Evolutionary conservation across 2,888 invertebrate genomes (phyloP), one percentile per base, ranked within the genome.

Genomic region (Mallateleia sp.): DNA sequence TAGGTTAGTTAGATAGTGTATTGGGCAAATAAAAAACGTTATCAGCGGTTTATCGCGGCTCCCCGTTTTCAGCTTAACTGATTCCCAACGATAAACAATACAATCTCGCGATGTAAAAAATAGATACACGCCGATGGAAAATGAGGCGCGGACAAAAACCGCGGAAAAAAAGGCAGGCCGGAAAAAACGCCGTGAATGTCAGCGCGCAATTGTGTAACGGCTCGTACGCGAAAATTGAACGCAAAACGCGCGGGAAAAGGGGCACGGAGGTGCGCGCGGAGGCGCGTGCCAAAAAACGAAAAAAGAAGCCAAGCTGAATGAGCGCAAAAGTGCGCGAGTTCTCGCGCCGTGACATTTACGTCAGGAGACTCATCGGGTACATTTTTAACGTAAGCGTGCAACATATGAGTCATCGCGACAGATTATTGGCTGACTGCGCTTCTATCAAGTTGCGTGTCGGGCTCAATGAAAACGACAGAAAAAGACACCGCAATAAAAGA

Each of bases 341-440:
- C 15, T 52, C 64, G 64, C 71, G 77, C 20, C 69, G 78, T 79
- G 87, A 79, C 82, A 87, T 87, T 87, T 77, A 87, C 87, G 69
- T 74, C 78, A 72, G 56, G 58, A 62, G 81, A 78, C 77, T 84
- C 87, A 74, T 87, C 78, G 87, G 84, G 45, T 85, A 80, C 81
- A 80, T 77, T 88, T 85, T 84, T 85, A 88, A 88, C 81, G 74
- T 78, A 78, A 74, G 71, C 80, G 69, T 87, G 83, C 87, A 77
- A 74, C 87, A 75, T 72, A 84, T 88, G 87, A 88, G 81, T 88
- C 84, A 88, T 81, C 87, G 83, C 87, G 84, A 87, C 75, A 72
- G 84, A 81, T 88, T 88, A 84, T 85, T 88, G 84, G 84, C 87
- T 87, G 83, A 83, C 83, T 87, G 83, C 87, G 84, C 87, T 84